These are phyloP conservation scores for Plecturocebus donacophilus DNA, from an alignment of 2,113 vertebrate species.

Conservation along the genomic window DNA sequence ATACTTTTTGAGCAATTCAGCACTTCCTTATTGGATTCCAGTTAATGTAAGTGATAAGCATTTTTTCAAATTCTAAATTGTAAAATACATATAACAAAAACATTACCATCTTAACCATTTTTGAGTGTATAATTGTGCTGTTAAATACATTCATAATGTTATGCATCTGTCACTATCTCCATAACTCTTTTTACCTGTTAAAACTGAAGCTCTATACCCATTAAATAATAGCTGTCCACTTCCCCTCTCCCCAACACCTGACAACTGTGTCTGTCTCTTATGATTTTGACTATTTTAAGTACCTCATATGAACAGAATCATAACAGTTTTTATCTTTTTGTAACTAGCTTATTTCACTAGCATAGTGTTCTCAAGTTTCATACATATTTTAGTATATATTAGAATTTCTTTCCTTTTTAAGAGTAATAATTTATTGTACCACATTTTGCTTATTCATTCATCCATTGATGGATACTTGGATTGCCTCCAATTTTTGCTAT, in stretches of 20 bases:
- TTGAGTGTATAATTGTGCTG: neutral
- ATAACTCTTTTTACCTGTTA: neutral
- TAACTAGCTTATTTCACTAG: neutral
- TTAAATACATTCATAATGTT: neutral
- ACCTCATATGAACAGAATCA: neutral
- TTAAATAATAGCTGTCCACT: neutral
- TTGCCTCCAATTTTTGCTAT: neutral
- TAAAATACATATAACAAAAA: neutral
- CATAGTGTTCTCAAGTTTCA: neutral
- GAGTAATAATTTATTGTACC: neutral
- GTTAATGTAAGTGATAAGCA: neutral
- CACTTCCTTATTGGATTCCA: constrained; percentile 17
- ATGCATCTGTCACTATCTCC: neutral
- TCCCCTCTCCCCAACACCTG: neutral
- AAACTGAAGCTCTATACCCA: neutral
- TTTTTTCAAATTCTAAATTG: neutral
- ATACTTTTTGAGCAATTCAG: constrained; percentile 22
- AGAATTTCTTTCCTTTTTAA: neutral
- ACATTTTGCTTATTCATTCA: neutral
- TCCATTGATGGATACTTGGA: neutral
- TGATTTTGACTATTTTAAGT: neutral
- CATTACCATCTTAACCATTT: neutral
- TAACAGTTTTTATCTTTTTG: neutral
- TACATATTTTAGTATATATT: neutral
- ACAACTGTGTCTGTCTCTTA: neutral